These are phyloP conservation scores for Thereva unica DNA, from an alignment of 2,888 invertebrate genomes.

Conservation along the genomic window DNA sequence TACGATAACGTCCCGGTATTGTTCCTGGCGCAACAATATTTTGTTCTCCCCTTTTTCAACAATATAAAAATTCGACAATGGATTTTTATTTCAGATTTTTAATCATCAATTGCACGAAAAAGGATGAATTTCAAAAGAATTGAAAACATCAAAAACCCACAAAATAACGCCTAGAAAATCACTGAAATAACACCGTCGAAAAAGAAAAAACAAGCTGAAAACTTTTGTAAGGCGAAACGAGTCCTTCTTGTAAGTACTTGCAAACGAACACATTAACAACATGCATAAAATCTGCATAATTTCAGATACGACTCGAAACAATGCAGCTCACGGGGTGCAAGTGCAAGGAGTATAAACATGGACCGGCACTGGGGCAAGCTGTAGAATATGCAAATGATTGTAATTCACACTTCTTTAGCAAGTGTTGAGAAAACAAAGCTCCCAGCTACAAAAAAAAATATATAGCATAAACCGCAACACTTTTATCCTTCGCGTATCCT, in stretches of 20 bases:
- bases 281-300: conserved; percentile 34
- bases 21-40: no score
- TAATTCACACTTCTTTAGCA: conserved; percentile 34
- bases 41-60: no score
- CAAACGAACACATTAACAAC: conserved; percentile 34
- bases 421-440: conserved; percentile 29
- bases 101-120: no score
- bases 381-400: conserved; percentile 35
- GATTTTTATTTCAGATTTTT: no score
- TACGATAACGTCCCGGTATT: no score
- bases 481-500: conserved; percentile 43
- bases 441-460: conserved; percentile 40
- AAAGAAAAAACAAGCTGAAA: no score
- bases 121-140: no score
- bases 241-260: conserved; percentile 20
- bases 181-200: no score
- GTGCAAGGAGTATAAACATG: conserved; percentile 10
- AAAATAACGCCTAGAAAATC: no score
- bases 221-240: not conserved
- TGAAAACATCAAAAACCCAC: no score
- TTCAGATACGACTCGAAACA: conserved; percentile 1
- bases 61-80: no score
- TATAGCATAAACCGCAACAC: conserved; percentile 44
- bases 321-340: not conserved
- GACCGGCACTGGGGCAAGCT: conserved; percentile 16